Base-by-base conservation (phyloP, 2,113 vertebrate genomes). In the Ancistrus triradiatus region DNA sequence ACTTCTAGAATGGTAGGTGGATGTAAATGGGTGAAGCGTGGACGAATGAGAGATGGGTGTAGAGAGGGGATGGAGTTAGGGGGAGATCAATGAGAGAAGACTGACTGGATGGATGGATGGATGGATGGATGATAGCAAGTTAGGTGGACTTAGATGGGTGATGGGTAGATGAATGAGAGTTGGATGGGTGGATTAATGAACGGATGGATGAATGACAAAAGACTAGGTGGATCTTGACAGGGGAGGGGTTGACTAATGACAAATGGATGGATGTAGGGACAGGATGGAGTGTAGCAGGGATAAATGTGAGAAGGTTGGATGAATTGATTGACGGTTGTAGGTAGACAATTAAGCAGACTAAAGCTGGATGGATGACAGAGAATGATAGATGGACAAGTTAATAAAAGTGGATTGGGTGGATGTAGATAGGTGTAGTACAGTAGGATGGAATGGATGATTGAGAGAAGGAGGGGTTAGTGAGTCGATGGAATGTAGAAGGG, bases 231-330 rank as follows among this genome's bases (percentile, higher is more conserved):
- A n/a, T 22, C 37, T 63, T 51, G 4, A 13, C 8, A 13, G 15
- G 5, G 75, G 76, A 80, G 63, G 76, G 74, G 78, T 77, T 59
- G 37, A 43, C n/a, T 21, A 7, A 3, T n/a, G 8, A 52, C 19
- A 15, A 4, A 13, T 35, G 15, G 2, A 1, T 51, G 50, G 15
- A 18, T 51, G 3, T 2, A 14, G 13, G 21, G 7, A 43, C 7
- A 31, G n/a, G 27, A 31, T 31, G 49, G 22, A 8, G n/a, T n/a
- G n/a, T n/a, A n/a, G 5, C 24, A 62, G 3, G 27, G 10, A 18
- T 7, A 1, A 2, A 19, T n/a, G n/a, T n/a, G n/a, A n/a, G n/a
- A n/a, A n/a, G n/a, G n/a, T n/a, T 18, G 9, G 9, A 18, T 31
- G 4, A 21, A 52, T 21, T 7, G 27, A 28, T 31, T 3, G 27